A percentile compares a stretch with the other conserved stretches of the same genome.
Conservation (phyloP, 2,797 vertebrate species). For the Xiphorhynchus erythropygius region DNA sequence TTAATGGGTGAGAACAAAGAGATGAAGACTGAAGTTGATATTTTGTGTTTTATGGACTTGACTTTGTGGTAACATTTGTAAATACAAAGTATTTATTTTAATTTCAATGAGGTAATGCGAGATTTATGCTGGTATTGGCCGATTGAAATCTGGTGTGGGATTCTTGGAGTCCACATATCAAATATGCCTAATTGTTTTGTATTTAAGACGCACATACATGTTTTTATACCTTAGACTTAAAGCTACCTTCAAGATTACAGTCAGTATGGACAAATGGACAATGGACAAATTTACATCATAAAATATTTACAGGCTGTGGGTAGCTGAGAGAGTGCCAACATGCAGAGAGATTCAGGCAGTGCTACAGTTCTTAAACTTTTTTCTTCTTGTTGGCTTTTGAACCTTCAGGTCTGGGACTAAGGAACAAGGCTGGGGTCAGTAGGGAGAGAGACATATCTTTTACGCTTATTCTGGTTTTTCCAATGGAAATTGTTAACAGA, state of each 20-base stretch:
- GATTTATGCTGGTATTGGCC: neutral
- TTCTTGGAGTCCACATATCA: neutral
- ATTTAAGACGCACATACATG: neutral
- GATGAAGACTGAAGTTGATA: neutral
- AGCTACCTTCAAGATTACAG: neutral
- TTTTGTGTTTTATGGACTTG: neutral
- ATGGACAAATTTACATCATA: neutral
- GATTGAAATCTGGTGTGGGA: neutral
- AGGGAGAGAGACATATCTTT: neutral
- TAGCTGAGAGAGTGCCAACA: neutral
- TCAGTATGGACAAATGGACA: neutral
- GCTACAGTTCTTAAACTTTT: neutral
- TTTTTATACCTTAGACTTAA: neutral
- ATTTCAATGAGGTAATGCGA: neutral
- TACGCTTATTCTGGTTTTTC: neutral
- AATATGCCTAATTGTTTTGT: neutral
- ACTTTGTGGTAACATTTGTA: neutral
- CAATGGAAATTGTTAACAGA: neutral
- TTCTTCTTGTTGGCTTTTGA: neutral
- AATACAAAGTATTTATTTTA: neutral
- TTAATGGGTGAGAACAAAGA: neutral
- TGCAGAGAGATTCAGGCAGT: neutral
- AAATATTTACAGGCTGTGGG: neutral
- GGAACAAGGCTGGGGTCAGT: neutral
- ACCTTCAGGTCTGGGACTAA: neutral